phyloP scores from a whole-genome alignment of 1,140 invertebrate species.

The Pseudomyrmex flavicornis region DNA sequence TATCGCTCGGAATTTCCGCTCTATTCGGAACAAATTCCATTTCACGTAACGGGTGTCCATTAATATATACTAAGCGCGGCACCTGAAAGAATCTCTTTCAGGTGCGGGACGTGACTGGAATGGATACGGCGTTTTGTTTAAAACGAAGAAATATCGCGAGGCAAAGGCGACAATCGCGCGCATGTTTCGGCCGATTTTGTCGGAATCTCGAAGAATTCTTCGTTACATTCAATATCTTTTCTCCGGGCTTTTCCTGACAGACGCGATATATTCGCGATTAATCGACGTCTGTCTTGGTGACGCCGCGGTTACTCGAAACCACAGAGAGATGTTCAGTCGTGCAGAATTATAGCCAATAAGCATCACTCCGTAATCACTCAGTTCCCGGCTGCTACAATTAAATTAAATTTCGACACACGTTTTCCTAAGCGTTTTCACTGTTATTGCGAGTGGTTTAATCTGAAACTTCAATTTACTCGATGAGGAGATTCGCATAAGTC shows the following conservation, averaged over 20 bases:
- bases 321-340: conserved; percentile 6
- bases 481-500: not conserved
- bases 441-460: not conserved
- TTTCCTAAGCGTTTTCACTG: not conserved
- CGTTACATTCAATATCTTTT: not conserved
- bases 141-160: not conserved
- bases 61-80: conserved; percentile 37
- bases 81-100: conserved; percentile 18
- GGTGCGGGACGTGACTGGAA: not conserved
- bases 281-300: not conserved
- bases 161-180: no score
- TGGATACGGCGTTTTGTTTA: conserved; percentile 19
- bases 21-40: conserved; percentile 41
- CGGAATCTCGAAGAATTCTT: not conserved
- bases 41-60: not conserved
- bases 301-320: not conserved
- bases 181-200: not conserved
- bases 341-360: conserved; percentile 28
- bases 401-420: not conserved
- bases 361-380: not conserved
- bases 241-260: no score
- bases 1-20: conserved; percentile 47
- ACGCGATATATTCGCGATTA: conserved; percentile 3
- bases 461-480: not conserved
- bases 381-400: not conserved